These are phyloP conservation scores for Lathamus discolor DNA, from an alignment of 2,113 vertebrate species.

Conservation along the genomic window DNA sequence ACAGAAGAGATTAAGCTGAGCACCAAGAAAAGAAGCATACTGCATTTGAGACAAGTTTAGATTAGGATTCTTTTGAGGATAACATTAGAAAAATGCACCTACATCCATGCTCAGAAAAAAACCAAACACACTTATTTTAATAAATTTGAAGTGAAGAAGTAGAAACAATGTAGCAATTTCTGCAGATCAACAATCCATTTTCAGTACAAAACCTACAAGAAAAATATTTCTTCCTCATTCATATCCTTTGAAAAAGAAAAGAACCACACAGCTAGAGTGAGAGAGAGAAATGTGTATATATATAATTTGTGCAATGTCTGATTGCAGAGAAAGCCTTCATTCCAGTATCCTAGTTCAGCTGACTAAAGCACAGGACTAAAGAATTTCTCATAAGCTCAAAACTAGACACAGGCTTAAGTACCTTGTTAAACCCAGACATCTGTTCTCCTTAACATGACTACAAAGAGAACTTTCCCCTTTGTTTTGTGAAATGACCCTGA, in stretches of 20 bases:
- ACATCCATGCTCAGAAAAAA: not conserved
- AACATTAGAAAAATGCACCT: not conserved
- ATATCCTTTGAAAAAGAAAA: not conserved
- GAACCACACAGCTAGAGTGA: not conserved
- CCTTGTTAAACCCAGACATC: constrained; percentile 6
- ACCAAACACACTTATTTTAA: not conserved
- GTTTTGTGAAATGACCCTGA: not conserved
- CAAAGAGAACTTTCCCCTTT: constrained; percentile 1
- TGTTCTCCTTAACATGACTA: not conserved
- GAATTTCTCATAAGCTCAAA: not conserved
- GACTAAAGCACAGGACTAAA: not conserved
- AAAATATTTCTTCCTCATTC: not conserved
- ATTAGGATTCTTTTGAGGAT: not conserved
- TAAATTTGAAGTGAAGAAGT: not conserved
- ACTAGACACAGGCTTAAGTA: not conserved
- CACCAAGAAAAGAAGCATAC: not conserved
- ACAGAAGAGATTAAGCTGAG: not conserved
- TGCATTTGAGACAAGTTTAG: not conserved
- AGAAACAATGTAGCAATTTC: not conserved
- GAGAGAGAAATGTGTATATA: not conserved
- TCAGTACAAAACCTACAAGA: not conserved
- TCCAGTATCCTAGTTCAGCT: not conserved
- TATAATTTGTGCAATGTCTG: not conserved
- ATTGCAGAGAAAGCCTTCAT: not conserved
- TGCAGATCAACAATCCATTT: not conserved